Evolutionary conservation across 2,888 invertebrate species (phyloP).

Genomic region (Mythimna vitellina): DNA sequence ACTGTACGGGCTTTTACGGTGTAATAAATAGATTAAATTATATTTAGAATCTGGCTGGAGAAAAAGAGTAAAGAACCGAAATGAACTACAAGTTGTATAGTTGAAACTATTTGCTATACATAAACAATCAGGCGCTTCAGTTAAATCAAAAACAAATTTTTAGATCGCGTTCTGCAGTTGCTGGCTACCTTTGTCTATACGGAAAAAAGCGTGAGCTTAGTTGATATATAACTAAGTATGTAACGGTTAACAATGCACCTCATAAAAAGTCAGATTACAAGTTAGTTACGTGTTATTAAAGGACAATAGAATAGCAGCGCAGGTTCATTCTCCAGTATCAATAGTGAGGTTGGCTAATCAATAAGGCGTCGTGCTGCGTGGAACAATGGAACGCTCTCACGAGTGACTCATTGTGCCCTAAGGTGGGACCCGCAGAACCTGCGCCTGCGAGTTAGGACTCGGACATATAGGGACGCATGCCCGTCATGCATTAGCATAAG

Average conservation of each 20-base stretch:
- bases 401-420: conserved; percentile 40
- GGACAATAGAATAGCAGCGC: conserved; percentile 47
- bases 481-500: neutral
- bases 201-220: neutral
- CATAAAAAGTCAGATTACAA: conserved; percentile 40
- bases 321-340: conserved; percentile 38
- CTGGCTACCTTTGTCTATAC: neutral
- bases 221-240: neutral
- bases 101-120: conserved; percentile 11
- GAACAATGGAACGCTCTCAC: conserved; percentile 46
- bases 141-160: too few species aligned
- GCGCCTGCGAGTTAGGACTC: conserved; percentile 21
- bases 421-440: conserved; percentile 38
- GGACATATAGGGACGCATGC: neutral
- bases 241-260: conserved; percentile 12
- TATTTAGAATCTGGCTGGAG: conserved; percentile 1
- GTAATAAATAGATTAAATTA: neutral
- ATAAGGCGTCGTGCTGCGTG: conserved; percentile 19
- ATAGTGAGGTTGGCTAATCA: conserved; percentile 47
- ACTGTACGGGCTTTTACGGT: too few species aligned
- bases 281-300: conserved; percentile 13
- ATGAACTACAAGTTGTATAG: neutral
- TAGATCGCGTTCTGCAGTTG: neutral
- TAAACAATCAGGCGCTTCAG: conserved; percentile 17
- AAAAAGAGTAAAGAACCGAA: neutral